Evolutionary conservation across 1,140 invertebrate genomes (phyloP).

Genomic region (Drosophila lacteicornis): DNA sequence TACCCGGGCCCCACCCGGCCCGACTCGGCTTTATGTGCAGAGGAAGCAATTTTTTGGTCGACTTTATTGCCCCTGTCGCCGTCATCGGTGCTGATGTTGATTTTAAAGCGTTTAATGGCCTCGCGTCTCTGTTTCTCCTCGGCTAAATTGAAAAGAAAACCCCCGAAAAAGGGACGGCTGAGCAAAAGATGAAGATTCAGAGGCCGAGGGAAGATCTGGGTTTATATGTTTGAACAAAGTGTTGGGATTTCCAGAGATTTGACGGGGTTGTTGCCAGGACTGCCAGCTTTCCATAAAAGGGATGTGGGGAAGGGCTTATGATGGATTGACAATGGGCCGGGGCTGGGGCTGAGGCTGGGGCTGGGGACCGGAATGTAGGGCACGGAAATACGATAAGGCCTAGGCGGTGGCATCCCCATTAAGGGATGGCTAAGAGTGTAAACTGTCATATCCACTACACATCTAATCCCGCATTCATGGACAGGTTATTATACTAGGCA

Average conservation of each 20-base stretch:
- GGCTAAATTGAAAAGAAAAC: slow-evolving; percentile 72
- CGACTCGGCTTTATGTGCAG: slow-evolving; percentile 71
- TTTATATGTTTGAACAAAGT: slow-evolving; percentile 75
- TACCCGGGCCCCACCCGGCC: slow-evolving; percentile 21
- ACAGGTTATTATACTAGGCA: slow-evolving; percentile 25
- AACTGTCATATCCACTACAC: slow-evolving; percentile 33
- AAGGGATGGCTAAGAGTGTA: slow-evolving; percentile 16
- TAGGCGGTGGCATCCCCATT: not conserved
- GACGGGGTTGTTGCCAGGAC: slow-evolving; percentile 30
- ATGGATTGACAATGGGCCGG: slow-evolving; percentile 58
- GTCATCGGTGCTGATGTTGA: slow-evolving; percentile 70
- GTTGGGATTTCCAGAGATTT: slow-evolving; percentile 73
- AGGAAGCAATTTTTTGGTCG: slow-evolving; percentile 82
- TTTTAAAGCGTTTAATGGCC: slow-evolving; percentile 81
- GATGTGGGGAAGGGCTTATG: slow-evolving; percentile 40
- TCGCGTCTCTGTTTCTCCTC: slow-evolving; percentile 34
- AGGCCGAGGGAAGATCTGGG: slow-evolving; percentile 41
- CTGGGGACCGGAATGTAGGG: slow-evolving; percentile 34
- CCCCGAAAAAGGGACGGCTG: slow-evolving; percentile 2
- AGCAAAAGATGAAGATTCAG: slow-evolving; percentile 28
- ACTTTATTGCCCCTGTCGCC: slow-evolving; percentile 78
- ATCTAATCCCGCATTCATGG: slow-evolving; percentile 40
- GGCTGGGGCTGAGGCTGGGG: not conserved
- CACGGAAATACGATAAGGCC: slow-evolving; percentile 30
- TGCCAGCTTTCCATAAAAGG: slow-evolving; percentile 19